Evolutionary conservation across 2,888 invertebrate genomes (phyloP).

Genomic region (Macrophya annulata): DNA sequence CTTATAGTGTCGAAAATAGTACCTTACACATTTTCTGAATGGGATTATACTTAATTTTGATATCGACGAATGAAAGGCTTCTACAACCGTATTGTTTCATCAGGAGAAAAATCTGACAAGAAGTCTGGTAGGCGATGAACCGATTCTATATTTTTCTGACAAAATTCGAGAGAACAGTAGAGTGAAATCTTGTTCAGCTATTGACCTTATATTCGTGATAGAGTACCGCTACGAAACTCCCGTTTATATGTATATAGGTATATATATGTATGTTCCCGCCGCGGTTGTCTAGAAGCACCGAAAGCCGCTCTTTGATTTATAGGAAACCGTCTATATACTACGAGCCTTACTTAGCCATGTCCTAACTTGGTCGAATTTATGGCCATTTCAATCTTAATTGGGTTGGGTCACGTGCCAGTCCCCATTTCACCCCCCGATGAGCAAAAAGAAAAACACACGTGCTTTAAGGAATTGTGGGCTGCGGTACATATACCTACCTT

Average conservation of each 20-base stretch:
- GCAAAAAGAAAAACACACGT: slow-evolving; percentile 39
- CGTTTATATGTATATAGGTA: background rate
- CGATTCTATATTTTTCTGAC: background rate
- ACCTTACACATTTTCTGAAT: background rate
- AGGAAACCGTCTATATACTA: slow-evolving; percentile 33
- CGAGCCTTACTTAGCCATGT: slow-evolving; percentile 53
- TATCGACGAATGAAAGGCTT: background rate
- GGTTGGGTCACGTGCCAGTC: slow-evolving; percentile 53
- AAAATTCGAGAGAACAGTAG: background rate
- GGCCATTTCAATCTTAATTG: slow-evolving; percentile 62
- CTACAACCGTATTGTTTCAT: background rate
- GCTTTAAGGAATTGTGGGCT: slow-evolving; percentile 45
- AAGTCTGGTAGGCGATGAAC: background rate
- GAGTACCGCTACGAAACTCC: background rate
- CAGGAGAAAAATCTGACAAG: background rate
- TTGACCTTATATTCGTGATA: background rate
- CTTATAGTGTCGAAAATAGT: background rate
- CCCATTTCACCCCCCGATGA: slow-evolving; percentile 1
- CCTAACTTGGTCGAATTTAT: slow-evolving; percentile 62
- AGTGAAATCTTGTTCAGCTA: slow-evolving; percentile 27
- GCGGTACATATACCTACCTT: background rate
- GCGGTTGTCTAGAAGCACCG: slow-evolving; percentile 40
- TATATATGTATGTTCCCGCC: slow-evolving; percentile 20
- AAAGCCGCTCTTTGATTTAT: slow-evolving; percentile 51
- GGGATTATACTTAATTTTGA: background rate